Percentiles rank a stretch among this genome's conserved stretches.
phyloP scores from a whole-genome alignment of 1,140 invertebrate species.

The Drosophila tristis region DNA sequence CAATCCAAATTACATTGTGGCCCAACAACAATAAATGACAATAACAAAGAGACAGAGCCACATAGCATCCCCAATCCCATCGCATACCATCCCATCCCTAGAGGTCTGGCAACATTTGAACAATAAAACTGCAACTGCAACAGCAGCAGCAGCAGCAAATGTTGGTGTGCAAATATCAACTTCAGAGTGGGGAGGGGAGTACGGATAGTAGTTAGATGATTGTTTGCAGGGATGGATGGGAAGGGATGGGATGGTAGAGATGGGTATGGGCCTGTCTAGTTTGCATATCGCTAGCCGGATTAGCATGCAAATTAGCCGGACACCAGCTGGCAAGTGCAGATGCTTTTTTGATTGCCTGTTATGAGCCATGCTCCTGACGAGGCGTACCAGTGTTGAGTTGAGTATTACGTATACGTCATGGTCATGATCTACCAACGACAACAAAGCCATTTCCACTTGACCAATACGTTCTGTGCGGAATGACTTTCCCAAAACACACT shows the following conservation, averaged over 20 bases:
- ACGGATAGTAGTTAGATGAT: no score
- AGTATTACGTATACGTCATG: slow-evolving; percentile 51
- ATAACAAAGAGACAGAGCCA: slow-evolving; percentile 26
- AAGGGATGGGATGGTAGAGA: slow-evolving; percentile 2
- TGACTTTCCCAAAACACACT: background rate
- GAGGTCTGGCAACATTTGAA: slow-evolving; percentile 50
- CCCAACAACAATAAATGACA: slow-evolving; percentile 43
- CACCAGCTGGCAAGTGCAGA: slow-evolving; percentile 52
- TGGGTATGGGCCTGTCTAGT: slow-evolving; percentile 16
- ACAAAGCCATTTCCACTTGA: slow-evolving; percentile 22
- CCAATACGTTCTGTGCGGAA: background rate
- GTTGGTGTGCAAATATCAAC: slow-evolving; percentile 21
- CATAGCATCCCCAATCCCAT: background rate
- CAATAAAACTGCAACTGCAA: slow-evolving; percentile 61
- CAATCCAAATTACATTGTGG: slow-evolving; percentile 45
- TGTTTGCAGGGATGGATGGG: background rate
- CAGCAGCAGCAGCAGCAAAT: slow-evolving; percentile 34
- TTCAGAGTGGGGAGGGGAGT: no score
- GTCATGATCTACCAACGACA: slow-evolving; percentile 7
- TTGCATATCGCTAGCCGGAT: slow-evolving; percentile 36
- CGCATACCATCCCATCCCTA: slow-evolving; percentile 5
- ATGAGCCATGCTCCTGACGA: slow-evolving; percentile 22
- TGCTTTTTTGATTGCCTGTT: slow-evolving; percentile 75
- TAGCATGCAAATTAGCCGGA: slow-evolving; percentile 70
- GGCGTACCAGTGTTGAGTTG: slow-evolving; percentile 14